Conservation (phyloP, 2,888 invertebrate species). For the Lepetodrilus schrolli region DNA sequence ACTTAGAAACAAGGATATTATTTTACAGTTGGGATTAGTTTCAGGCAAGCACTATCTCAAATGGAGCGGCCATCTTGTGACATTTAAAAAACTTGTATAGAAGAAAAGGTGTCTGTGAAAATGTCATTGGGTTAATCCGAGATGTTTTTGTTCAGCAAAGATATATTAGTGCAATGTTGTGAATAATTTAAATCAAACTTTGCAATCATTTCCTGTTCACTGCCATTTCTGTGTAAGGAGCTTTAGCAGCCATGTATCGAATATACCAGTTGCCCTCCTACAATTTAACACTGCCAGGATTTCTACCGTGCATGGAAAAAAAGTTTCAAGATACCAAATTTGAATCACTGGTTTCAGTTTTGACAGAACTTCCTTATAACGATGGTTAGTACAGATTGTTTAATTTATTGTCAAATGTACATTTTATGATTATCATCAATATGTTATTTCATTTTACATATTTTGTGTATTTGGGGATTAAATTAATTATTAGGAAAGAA, state of each 20-base stretch:
- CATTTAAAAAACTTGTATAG: neutral
- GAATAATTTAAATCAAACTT: neutral
- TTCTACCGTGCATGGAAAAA: neutral
- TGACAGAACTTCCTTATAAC: neutral
- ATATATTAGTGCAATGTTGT: neutral
- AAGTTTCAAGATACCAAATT: neutral
- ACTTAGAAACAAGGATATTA: neutral
- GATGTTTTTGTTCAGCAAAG: constrained; percentile 3
- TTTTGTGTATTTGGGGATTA: too few species aligned
- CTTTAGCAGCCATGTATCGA: constrained; percentile 17
- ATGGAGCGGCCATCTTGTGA: constrained; percentile 20
- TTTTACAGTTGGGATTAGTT: constrained; percentile 10
- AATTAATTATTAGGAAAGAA: too few species aligned
- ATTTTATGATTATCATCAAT: too few species aligned
- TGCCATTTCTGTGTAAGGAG: neutral
- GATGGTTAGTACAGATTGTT: neutral
- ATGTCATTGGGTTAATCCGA: neutral
- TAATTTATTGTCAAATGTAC: neutral
- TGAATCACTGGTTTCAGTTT: neutral
- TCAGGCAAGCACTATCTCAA: neutral
- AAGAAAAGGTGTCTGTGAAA: neutral
- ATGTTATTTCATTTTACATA: too few species aligned
- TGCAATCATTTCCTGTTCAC: neutral
- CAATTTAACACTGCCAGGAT: constrained; percentile 23
- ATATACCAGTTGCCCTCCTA: constrained; percentile 20